A percentile compares a stretch with the other conserved stretches of the same genome.
Evolutionary conservation across 2,888 invertebrate species (phyloP).

Genomic region (Limnephilus marmoratus): DNA sequence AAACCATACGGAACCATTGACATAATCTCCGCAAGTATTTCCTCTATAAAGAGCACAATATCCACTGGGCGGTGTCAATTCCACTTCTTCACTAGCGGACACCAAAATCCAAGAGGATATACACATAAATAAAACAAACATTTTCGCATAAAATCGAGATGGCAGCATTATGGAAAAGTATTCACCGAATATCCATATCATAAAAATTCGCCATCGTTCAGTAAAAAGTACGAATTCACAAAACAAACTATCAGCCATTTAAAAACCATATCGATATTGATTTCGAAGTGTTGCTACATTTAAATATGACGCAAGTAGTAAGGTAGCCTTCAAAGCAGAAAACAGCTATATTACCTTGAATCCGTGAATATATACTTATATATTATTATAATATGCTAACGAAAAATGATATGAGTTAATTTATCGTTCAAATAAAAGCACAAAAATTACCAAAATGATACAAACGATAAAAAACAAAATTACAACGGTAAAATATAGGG

Average conservation of each 20-base stretch:
- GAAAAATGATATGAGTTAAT: neutral
- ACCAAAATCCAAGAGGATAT: constrained; percentile 38
- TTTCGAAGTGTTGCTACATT: constrained; percentile 44
- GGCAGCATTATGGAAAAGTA: constrained; percentile 23
- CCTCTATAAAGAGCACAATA: constrained; percentile 94
- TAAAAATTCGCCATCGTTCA: constrained; percentile 43
- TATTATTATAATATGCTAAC: neutral
- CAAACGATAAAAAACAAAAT: neutral
- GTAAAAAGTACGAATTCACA: neutral
- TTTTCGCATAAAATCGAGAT: constrained; percentile 58
- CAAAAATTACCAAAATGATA: neutral
- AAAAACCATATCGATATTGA: constrained; percentile 56
- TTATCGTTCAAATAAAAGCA: neutral
- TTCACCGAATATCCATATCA: constrained; percentile 55
- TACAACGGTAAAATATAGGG: neutral
- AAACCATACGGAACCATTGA: constrained; percentile 86
- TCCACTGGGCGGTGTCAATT: constrained; percentile 71
- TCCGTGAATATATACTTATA: neutral
- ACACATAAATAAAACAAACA: constrained; percentile 51
- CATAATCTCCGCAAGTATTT: constrained; percentile 85
- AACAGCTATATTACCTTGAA: neutral
- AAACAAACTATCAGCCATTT: constrained; percentile 58
- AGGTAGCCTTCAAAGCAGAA: neutral
- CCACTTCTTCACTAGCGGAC: constrained; percentile 49
- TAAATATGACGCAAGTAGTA: neutral